phyloP scores from a whole-genome alignment of 2,113 vertebrate species.

The Etheostoma spectabile region DNA sequence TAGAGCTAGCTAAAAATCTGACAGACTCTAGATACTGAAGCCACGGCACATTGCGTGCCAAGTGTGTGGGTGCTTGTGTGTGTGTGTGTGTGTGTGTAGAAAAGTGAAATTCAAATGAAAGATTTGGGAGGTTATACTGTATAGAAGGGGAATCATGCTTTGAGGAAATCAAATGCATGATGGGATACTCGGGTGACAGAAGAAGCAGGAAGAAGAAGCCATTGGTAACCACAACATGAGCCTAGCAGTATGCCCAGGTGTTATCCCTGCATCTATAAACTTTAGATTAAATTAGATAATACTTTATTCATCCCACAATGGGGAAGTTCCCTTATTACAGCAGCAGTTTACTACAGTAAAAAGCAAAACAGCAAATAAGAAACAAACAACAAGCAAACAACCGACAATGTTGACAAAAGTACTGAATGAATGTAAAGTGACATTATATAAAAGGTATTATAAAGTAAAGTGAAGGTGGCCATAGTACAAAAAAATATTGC shows the following conservation, averaged over 20 bases:
- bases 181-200: slow-evolving; percentile 34
- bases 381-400: too few species aligned
- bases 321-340: too few species aligned
- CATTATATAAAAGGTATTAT: too few species aligned
- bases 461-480: too few species aligned
- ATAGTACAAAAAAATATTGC: too few species aligned
- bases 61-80: background rate
- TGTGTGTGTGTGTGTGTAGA: background rate
- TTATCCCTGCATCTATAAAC: slow-evolving; percentile 40
- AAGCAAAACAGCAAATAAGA: too few species aligned
- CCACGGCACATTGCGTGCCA: background rate
- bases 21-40: slow-evolving; percentile 23
- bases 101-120: slow-evolving; percentile 23
- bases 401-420: too few species aligned
- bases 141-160: slow-evolving; percentile 9
- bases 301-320: too few species aligned
- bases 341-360: too few species aligned
- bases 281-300: too few species aligned
- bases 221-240: slow-evolving; percentile 47
- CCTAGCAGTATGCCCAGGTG: slow-evolving; percentile 17
- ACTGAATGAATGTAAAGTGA: too few species aligned
- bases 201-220: slow-evolving; percentile 10
- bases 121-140: slow-evolving; percentile 32
- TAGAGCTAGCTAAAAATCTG: slow-evolving; percentile 27
- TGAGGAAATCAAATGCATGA: slow-evolving; percentile 48